phyloP scores from a whole-genome alignment of 2,888 invertebrate genomes.

The Loripinus fragilis region DNA sequence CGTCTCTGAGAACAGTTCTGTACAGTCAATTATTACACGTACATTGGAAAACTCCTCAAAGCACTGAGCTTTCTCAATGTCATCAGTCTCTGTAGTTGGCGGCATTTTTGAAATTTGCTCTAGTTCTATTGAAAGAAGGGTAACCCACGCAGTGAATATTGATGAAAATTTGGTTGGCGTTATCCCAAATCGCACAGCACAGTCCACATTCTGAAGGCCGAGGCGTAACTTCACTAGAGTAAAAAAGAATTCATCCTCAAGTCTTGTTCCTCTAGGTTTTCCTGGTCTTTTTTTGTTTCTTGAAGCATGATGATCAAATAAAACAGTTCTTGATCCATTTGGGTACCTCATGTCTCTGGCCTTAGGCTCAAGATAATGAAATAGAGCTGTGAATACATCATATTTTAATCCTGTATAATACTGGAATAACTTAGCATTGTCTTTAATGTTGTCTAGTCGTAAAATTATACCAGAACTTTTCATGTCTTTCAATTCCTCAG shows the following conservation, averaged over 20 bases:
- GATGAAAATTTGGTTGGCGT: background rate
- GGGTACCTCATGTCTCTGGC: constrained; percentile 26
- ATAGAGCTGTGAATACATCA: constrained; percentile 29
- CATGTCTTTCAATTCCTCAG: background rate
- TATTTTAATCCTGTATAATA: constrained; percentile 26
- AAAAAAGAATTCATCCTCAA: constrained; percentile 30
- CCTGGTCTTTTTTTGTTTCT: constrained; percentile 26
- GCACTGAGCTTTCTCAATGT: too few species aligned
- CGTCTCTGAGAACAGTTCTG: constrained; percentile 24
- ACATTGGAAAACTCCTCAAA: constrained; percentile 23
- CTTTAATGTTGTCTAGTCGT: background rate
- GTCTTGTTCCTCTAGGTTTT: background rate
- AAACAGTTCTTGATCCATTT: constrained; percentile 24
- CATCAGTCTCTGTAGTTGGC: constrained; percentile 15
- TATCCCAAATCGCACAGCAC: constrained; percentile 26
- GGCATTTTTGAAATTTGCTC: constrained; percentile 33
- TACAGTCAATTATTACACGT: constrained; percentile 26
- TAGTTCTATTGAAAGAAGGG: constrained; percentile 18
- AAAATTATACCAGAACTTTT: background rate
- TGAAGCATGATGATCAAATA: constrained; percentile 13
- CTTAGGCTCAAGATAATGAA: constrained; percentile 24
- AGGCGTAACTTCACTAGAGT: constrained; percentile 24
- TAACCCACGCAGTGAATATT: constrained; percentile 36
- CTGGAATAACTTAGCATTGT: constrained; percentile 8
- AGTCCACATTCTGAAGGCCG: too few species aligned